phyloP scores from a whole-genome alignment of 2,113 vertebrate species.

The Elaphurus davidianus region DNA sequence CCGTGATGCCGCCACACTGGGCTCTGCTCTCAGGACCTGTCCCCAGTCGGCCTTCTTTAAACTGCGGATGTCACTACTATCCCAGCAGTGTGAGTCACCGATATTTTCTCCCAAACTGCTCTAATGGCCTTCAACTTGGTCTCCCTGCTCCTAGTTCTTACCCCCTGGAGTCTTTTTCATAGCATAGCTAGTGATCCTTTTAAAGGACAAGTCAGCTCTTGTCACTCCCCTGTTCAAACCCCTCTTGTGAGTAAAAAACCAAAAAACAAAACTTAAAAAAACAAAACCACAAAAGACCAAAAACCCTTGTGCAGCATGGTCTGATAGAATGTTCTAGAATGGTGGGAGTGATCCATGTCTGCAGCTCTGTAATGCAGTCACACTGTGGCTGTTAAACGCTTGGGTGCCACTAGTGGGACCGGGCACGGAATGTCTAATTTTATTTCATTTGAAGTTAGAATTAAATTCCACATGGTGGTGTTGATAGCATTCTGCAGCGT shows the following conservation, averaged over 20 bases:
- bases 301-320: not conserved
- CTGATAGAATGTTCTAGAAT: not conserved
- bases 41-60: not conserved
- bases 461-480: accelerated
- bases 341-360: accelerated
- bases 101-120: not conserved
- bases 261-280: not conserved
- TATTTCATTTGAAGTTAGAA: not conserved
- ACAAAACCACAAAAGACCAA: not conserved
- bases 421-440: not conserved
- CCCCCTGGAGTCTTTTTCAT: not conserved
- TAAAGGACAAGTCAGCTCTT: not conserved
- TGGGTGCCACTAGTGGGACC: not conserved
- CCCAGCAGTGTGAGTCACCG: not conserved
- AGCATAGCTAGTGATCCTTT: not conserved
- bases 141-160: not conserved
- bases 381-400: not conserved
- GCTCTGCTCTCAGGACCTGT: not conserved
- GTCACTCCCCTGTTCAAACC: not conserved
- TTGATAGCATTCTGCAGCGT: accelerated
- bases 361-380: not conserved
- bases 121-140: too few species aligned
- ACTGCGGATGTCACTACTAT: accelerated
- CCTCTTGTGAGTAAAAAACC: not conserved
- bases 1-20: not conserved